A percentile compares a stretch with the other conserved stretches of the same genome.
Evolutionary conservation across 2,113 vertebrate genomes (phyloP).

Genomic region (Ailuropoda melanoleuca): DNA sequence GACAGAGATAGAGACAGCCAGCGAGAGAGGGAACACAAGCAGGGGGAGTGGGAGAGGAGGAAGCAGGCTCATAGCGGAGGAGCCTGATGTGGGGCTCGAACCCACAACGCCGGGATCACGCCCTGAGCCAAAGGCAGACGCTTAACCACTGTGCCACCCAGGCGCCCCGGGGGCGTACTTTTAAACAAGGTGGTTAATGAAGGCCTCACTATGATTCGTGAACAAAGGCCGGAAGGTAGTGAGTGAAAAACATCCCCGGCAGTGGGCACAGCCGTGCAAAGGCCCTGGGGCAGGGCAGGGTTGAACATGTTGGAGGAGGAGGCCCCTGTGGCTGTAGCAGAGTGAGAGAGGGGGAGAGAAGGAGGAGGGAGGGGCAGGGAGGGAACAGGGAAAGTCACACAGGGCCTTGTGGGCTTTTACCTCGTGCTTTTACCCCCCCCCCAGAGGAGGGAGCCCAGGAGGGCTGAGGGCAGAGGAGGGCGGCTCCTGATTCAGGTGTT

Average conservation of each 20-base stretch:
- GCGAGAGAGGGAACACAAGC: too few species aligned
- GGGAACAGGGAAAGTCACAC: background rate
- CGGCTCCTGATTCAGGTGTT: background rate
- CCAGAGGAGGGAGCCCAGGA: background rate
- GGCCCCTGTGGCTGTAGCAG: background rate
- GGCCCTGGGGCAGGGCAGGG: background rate
- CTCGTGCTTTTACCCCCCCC: background rate
- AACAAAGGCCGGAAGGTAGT: background rate
- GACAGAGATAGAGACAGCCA: too few species aligned
- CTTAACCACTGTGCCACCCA: too few species aligned
- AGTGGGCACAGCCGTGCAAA: background rate
- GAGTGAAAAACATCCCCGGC: background rate
- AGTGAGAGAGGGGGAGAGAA: background rate
- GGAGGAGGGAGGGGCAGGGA: too few species aligned
- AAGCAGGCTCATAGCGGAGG: too few species aligned
- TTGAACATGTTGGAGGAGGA: background rate
- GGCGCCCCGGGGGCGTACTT: background rate
- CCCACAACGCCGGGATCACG: too few species aligned
- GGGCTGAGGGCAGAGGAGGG: background rate
- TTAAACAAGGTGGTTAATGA: background rate
- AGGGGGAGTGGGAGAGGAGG: too few species aligned
- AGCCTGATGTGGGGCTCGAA: too few species aligned
- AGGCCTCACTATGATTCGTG: background rate
- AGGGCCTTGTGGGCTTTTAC: background rate
- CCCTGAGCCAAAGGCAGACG: too few species aligned